phyloP scores from a whole-genome alignment of 1,140 invertebrate species.

The Drosophila kikkawai region DNA sequence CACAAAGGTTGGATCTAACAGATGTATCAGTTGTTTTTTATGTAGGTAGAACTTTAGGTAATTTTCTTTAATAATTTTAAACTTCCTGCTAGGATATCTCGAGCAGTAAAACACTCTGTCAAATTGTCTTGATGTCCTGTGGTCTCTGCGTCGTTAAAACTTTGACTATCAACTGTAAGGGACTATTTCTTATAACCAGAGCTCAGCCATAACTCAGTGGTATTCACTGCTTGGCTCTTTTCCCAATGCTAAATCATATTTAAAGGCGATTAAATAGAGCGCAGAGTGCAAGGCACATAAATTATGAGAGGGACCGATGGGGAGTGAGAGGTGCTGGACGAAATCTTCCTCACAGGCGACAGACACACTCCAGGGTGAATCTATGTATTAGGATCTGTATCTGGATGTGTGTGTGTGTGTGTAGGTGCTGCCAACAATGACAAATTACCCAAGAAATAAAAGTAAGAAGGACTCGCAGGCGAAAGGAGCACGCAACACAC shows the following conservation, averaged over 20 bases:
- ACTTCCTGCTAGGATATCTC: not conserved
- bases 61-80: not conserved
- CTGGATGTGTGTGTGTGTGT: not conserved
- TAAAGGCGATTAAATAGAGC: slow-evolving; percentile 64
- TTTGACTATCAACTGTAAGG: slow-evolving; percentile 31
- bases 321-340: slow-evolving; percentile 20
- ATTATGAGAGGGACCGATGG: slow-evolving; percentile 46
- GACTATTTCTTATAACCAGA: slow-evolving; percentile 14
- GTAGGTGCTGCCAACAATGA: slow-evolving; percentile 51
- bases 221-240: slow-evolving; percentile 21
- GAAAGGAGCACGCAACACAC: slow-evolving; percentile 18
- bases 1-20: not conserved
- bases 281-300: slow-evolving; percentile 56
- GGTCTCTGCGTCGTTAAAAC: slow-evolving; percentile 18
- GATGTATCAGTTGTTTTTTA: too few relatives aligned
- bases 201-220: slow-evolving; percentile 45
- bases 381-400: slow-evolving; percentile 5
- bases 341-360: slow-evolving; percentile 17
- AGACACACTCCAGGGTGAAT: not conserved
- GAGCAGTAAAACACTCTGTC: slow-evolving; percentile 27
- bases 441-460: slow-evolving; percentile 65
- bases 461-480: slow-evolving; percentile 22
- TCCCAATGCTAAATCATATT: slow-evolving; percentile 65
- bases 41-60: not conserved
- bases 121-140: slow-evolving; percentile 4